Percentiles rank a stretch among this genome's conserved stretches.
phyloP scores from a whole-genome alignment of 2,888 invertebrate genomes.

The Watsonalla binaria region DNA sequence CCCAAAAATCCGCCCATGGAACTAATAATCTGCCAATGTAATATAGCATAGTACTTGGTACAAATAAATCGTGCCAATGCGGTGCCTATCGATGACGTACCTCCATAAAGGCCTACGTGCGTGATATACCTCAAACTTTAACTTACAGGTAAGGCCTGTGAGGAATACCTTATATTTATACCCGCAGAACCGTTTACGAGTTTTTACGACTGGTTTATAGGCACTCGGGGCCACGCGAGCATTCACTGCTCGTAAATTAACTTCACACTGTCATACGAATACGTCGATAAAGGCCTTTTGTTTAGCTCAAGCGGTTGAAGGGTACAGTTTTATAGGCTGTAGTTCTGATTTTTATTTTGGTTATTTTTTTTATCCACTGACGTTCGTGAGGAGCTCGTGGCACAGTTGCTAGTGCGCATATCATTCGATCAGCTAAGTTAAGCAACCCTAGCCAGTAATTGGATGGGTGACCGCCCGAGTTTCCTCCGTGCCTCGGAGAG shows the following conservation, averaged over 20 bases:
- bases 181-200: conserved; percentile 11
- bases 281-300: conserved; percentile 12
- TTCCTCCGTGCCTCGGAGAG: too few species aligned
- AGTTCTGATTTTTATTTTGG: not conserved
- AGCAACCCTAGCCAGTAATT: too few species aligned
- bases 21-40: too few species aligned
- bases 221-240: conserved; percentile 22
- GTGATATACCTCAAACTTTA: not conserved
- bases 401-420: too few species aligned
- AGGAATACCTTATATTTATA: not conserved
- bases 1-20: too few species aligned
- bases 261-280: conserved; percentile 7
- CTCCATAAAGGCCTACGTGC: not conserved
- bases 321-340: not conserved
- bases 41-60: not conserved
- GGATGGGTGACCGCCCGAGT: too few species aligned
- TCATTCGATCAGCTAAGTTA: too few species aligned
- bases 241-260: conserved; percentile 17
- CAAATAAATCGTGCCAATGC: not conserved
- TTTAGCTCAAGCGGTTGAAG: not conserved
- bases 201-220: conserved; percentile 26
- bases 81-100: not conserved
- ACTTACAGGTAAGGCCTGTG: not conserved
- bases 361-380: too few species aligned
- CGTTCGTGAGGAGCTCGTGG: too few species aligned